Evolutionary conservation across 2,888 invertebrate genomes (phyloP).

Genomic region (Acanthopleura granulata): DNA sequence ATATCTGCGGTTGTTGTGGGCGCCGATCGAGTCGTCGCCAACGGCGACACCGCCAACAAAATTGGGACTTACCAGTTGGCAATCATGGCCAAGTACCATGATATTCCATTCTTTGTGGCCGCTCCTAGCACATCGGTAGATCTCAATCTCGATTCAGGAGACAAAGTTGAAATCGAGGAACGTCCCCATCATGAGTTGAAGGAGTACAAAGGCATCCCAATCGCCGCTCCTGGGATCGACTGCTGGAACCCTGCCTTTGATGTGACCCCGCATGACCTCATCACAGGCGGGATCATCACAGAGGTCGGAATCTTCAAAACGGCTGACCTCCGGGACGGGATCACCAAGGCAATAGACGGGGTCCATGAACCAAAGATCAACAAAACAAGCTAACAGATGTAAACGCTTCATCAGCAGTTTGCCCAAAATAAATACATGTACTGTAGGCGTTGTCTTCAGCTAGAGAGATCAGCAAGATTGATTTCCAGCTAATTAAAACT

Average conservation of each 20-base stretch:
- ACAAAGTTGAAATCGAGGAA: slow-evolving; percentile 93
- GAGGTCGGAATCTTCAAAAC: slow-evolving; percentile 85
- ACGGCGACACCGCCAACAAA: slow-evolving; percentile 99
- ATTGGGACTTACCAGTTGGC: slow-evolving; percentile 88
- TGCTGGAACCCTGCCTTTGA: slow-evolving; percentile 99
- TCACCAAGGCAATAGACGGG: slow-evolving; percentile 24
- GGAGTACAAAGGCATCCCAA: slow-evolving; percentile 85
- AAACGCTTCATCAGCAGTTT: too few relatives aligned
- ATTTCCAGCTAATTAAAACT: too few relatives aligned
- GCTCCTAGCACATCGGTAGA: slow-evolving; percentile 94
- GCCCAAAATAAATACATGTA: too few relatives aligned
- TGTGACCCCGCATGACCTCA: slow-evolving; percentile 92
- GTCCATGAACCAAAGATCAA: neutral
- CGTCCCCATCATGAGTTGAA: slow-evolving; percentile 93
- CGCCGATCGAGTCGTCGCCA: slow-evolving; percentile 94
- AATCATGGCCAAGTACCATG: slow-evolving; percentile 89
- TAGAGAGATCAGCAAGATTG: too few relatives aligned
- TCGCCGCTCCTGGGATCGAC: slow-evolving; percentile 90
- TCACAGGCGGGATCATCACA: slow-evolving; percentile 91
- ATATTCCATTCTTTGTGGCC: slow-evolving; percentile 94
- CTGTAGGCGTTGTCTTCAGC: too few relatives aligned
- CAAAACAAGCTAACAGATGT: neutral
- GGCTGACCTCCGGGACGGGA: slow-evolving; percentile 43
- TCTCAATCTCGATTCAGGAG: slow-evolving; percentile 82
- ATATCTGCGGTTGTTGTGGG: slow-evolving; percentile 96